Conservation (phyloP, 2,113 vertebrate genomes). For the Callipepla squamata region DNA sequence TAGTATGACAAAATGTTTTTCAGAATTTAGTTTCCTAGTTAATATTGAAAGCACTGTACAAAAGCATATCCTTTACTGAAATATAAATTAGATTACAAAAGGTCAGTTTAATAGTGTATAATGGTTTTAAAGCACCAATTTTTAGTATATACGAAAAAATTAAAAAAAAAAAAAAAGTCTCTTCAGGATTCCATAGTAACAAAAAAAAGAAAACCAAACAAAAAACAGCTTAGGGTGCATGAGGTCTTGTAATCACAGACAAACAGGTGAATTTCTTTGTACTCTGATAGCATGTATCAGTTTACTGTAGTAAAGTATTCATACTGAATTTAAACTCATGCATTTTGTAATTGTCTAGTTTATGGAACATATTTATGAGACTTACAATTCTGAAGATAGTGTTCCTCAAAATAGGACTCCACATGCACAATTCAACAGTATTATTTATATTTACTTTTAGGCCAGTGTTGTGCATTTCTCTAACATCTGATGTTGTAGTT, state of each 20-base stretch:
- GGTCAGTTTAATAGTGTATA: neutral
- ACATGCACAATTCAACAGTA: neutral
- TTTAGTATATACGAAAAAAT: neutral
- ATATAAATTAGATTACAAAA: neutral
- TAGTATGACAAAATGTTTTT: neutral
- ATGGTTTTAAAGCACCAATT: neutral
- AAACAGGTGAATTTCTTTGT: neutral
- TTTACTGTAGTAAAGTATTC: neutral
- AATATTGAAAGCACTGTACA: neutral
- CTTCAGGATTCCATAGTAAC: neutral
- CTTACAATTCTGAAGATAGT: neutral
- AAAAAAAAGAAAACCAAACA: neutral
- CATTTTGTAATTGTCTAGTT: neutral
- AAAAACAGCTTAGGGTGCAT: neutral
- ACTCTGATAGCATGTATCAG: neutral
- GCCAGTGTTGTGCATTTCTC: neutral
- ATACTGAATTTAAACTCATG: neutral
- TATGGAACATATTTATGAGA: neutral
- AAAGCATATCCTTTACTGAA: neutral
- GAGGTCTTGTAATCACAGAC: neutral
- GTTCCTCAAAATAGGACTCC: neutral
- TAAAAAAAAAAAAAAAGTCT: neutral
- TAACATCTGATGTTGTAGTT: neutral
- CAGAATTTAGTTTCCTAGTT: neutral
- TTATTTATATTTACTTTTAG: neutral